Conservation (phyloP, 1,140 invertebrate species). For the Heliconius congener region DNA sequence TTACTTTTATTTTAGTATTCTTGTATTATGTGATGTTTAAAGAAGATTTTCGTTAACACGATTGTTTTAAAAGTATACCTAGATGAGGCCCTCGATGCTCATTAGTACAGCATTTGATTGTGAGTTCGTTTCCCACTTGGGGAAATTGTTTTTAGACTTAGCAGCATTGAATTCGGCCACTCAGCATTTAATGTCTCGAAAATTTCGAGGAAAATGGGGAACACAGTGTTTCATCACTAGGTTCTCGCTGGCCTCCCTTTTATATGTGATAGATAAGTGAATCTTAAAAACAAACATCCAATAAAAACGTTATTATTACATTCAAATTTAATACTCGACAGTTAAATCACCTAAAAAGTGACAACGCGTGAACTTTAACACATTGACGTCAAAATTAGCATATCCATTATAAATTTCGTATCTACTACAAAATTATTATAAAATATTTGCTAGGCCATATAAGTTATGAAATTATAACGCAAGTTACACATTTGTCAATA, state of each 20-base stretch:
- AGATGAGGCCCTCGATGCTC: background rate
- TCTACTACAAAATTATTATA: slow-evolving; percentile 4
- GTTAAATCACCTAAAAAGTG: slow-evolving; percentile 18
- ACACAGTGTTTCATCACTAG: no score
- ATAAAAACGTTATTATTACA: background rate
- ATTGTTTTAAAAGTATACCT: background rate
- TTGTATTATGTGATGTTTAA: background rate
- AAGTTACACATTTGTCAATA: no score
- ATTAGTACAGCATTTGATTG: background rate
- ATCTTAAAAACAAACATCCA: no score
- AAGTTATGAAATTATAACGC: background rate
- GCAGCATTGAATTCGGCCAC: no score
- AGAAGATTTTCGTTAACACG: background rate
- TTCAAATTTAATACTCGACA: background rate
- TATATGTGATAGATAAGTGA: no score
- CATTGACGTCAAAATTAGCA: slow-evolving; percentile 23
- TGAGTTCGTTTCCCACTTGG: background rate
- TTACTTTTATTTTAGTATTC: background rate
- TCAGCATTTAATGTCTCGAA: no score
- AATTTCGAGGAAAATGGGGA: no score
- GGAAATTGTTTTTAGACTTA: no score
- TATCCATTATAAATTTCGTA: slow-evolving; percentile 16
- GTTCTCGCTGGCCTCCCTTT: no score
- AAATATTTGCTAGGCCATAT: slow-evolving; percentile 12
- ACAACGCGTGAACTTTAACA: slow-evolving; percentile 26